These are phyloP conservation scores for Ophthalmolycus amberensis DNA, from an alignment of 2,113 vertebrate genomes.

Conservation along the genomic window DNA sequence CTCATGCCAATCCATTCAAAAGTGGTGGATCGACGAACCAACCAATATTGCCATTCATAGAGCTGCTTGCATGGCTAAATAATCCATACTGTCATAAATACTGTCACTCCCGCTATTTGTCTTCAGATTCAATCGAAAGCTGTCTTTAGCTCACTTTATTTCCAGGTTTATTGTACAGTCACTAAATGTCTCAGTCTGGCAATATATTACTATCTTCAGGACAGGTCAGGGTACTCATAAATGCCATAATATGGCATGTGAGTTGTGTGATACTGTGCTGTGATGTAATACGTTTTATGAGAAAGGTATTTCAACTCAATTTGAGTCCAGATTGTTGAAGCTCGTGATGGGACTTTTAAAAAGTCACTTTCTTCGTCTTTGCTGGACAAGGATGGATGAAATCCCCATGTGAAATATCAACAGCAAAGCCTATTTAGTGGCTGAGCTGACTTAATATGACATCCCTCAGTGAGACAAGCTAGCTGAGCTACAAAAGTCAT, in stretches of 20 bases:
- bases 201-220: not conserved
- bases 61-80: not conserved
- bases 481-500: slow-evolving; percentile 26
- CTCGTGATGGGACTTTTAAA: not conserved
- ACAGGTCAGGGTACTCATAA: not conserved
- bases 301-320: not conserved
- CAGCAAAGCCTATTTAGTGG: slow-evolving; percentile 36
- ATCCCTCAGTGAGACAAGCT: slow-evolving; percentile 14
- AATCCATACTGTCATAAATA: slow-evolving; percentile 5
- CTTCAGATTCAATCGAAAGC: not conserved
- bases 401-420: slow-evolving; percentile 19
- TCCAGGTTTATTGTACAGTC: not conserved
- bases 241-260: not conserved
- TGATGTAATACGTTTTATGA: not conserved
- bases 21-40: not conserved
- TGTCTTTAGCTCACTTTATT: not conserved
- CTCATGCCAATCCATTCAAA: not conserved
- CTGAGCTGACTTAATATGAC: slow-evolving; percentile 36
- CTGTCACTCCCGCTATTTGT: not conserved
- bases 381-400: not conserved
- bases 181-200: not conserved
- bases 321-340: not conserved
- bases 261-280: not conserved
- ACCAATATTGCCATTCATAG: not conserved
- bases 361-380: slow-evolving; percentile 21